phyloP scores from a whole-genome alignment of 1,140 invertebrate genomes.

The Lerema accius region DNA sequence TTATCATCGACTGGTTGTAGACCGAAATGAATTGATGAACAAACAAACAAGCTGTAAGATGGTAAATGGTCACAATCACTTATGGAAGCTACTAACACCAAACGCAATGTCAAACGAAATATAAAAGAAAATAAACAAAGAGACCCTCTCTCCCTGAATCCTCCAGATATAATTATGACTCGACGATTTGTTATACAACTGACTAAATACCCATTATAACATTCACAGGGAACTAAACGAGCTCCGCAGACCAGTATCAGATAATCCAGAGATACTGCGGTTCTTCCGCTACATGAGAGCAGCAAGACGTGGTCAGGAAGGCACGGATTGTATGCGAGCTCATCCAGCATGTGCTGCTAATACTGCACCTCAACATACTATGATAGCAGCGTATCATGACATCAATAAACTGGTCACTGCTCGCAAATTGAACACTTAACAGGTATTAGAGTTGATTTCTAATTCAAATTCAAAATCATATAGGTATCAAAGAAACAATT shows the following conservation, averaged over 20 bases:
- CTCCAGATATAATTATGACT: no score
- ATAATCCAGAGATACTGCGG: slow-evolving; percentile 92
- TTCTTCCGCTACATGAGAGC: slow-evolving; percentile 95
- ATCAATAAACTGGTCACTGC: slow-evolving; percentile 93
- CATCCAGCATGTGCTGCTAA: slow-evolving; percentile 83
- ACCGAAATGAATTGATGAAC: no score
- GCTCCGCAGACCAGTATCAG: slow-evolving; percentile 89
- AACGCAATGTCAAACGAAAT: no score
- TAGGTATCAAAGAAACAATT: no score
- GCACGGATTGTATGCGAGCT: slow-evolving; percentile 85
- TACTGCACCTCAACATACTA: slow-evolving; percentile 87
- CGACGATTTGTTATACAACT: no score
- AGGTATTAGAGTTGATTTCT: background rate
- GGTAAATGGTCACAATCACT: no score
- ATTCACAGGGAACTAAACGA: slow-evolving; percentile 90
- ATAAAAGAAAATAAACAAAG: no score
- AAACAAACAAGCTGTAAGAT: no score
- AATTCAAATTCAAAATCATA: no score
- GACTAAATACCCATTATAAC: background rate
- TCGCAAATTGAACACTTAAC: slow-evolving; percentile 80
- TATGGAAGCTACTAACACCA: no score
- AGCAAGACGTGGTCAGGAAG: slow-evolving; percentile 92
- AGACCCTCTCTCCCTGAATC: no score
- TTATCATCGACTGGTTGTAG: no score
- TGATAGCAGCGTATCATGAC: slow-evolving; percentile 92